A percentile compares a stretch with the other conserved stretches of the same genome.
Evolutionary conservation across 2,888 invertebrate species (phyloP).

Genomic region (Kryphioiulus occultus): DNA sequence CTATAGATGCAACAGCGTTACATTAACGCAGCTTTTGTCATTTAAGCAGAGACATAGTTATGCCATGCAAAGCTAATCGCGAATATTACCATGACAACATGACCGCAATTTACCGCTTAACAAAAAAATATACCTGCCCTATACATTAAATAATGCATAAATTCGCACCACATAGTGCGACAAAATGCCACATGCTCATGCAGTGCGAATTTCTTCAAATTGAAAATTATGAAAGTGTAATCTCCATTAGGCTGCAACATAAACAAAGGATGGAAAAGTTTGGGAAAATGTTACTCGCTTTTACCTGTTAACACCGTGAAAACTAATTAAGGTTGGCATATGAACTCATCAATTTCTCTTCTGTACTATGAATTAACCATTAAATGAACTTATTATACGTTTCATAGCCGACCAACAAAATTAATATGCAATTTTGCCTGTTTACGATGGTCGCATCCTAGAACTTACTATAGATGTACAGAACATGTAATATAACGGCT

Average conservation of each 20-base stretch:
- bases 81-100: conserved; percentile 26
- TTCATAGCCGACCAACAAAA: neutral
- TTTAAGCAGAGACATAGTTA: neutral
- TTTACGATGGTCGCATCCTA: neutral
- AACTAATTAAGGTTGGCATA: neutral
- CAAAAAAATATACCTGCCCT: neutral
- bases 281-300: neutral
- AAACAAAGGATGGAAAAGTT: neutral
- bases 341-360: neutral
- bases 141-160: neutral
- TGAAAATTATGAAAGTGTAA: neutral
- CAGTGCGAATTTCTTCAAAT: neutral
- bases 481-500: no score
- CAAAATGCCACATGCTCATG: neutral
- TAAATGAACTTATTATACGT: neutral
- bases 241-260: neutral
- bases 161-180: neutral
- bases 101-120: neutral
- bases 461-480: neutral
- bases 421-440: neutral
- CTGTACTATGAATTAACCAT: neutral
- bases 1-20: neutral
- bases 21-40: neutral
- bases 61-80: neutral
- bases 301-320: neutral